Conservation (phyloP, 2,113 vertebrate species). For the Erythrocercus mccallii region DNA sequence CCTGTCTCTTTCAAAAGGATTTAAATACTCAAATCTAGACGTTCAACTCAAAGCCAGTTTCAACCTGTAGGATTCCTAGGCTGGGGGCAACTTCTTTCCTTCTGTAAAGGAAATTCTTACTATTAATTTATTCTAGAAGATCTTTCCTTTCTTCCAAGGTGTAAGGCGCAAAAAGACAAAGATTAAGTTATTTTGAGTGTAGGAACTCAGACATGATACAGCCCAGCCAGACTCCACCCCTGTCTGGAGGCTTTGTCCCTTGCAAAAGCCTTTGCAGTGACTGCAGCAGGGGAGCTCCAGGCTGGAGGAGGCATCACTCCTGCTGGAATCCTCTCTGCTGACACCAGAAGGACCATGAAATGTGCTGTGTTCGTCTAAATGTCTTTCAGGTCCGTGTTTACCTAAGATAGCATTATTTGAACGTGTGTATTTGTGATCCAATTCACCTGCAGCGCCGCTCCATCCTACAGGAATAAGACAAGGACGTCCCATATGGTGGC, state of each 20-base stretch:
- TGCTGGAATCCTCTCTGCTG: background rate
- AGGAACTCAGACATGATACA: background rate
- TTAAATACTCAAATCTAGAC: background rate
- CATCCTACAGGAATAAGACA: background rate
- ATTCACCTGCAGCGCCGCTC: background rate
- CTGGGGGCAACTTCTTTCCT: background rate
- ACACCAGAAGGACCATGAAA: background rate
- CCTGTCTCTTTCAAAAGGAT: background rate
- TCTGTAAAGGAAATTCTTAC: background rate
- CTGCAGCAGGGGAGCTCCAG: background rate
- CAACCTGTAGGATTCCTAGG: background rate
- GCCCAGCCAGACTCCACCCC: background rate
- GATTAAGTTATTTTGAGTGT: background rate
- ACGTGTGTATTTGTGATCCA: background rate
- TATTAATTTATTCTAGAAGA: background rate
- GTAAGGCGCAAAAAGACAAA: background rate
- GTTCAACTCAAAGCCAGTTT: background rate
- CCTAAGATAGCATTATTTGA: background rate
- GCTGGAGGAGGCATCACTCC: background rate
- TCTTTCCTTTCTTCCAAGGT: background rate
- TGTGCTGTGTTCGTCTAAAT: background rate
- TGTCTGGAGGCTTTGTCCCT: background rate
- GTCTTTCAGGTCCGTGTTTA: background rate
- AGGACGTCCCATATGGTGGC: slow-evolving; percentile 26
- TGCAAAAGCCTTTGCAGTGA: background rate